These are phyloP conservation scores for Thomomys bottae DNA, from an alignment of 2,113 vertebrate species.

Conservation along the genomic window DNA sequence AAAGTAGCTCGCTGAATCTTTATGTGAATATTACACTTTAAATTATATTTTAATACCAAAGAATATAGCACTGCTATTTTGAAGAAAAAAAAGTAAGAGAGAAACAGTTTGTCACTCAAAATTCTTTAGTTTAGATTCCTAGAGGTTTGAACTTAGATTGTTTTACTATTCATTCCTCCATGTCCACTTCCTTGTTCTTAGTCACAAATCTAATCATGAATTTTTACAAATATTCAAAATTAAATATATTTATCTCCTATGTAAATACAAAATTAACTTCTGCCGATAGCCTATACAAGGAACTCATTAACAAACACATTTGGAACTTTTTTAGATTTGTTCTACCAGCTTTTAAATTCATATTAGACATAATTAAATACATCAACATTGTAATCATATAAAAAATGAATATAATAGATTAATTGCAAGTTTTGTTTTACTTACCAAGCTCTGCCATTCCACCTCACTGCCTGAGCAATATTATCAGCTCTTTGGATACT, in stretches of 20 bases:
- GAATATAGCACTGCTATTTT: slow-evolving; percentile 47
- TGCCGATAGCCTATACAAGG: slow-evolving; percentile 66
- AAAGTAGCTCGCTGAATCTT: slow-evolving; percentile 51
- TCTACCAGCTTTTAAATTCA: slow-evolving; percentile 64
- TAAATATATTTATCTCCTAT: slow-evolving; percentile 67
- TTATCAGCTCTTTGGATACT: slow-evolving; percentile 89
- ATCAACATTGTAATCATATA: slow-evolving; percentile 52
- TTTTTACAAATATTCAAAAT: slow-evolving; percentile 79
- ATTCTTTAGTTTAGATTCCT: slow-evolving; percentile 71
- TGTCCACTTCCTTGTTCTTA: slow-evolving; percentile 78
- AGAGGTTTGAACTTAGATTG: slow-evolving; percentile 75
- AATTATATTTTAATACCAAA: slow-evolving; percentile 60
- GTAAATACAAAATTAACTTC: slow-evolving; percentile 75
- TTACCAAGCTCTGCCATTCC: slow-evolving; percentile 90
- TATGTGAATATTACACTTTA: slow-evolving; percentile 64
- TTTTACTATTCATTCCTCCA: slow-evolving; percentile 78
- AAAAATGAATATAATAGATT: slow-evolving; percentile 54
- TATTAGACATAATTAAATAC: slow-evolving; percentile 56
- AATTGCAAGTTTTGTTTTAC: slow-evolving; percentile 81
- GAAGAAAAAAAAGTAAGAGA: slow-evolving; percentile 44
- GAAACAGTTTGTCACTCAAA: slow-evolving; percentile 58
- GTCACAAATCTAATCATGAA: slow-evolving; percentile 77
- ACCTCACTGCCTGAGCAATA: slow-evolving; percentile 86
- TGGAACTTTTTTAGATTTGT: slow-evolving; percentile 74
- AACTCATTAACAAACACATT: slow-evolving; percentile 80